Conservation (phyloP, 2,113 vertebrate species). For the Peromyscus leucopus region DNA sequence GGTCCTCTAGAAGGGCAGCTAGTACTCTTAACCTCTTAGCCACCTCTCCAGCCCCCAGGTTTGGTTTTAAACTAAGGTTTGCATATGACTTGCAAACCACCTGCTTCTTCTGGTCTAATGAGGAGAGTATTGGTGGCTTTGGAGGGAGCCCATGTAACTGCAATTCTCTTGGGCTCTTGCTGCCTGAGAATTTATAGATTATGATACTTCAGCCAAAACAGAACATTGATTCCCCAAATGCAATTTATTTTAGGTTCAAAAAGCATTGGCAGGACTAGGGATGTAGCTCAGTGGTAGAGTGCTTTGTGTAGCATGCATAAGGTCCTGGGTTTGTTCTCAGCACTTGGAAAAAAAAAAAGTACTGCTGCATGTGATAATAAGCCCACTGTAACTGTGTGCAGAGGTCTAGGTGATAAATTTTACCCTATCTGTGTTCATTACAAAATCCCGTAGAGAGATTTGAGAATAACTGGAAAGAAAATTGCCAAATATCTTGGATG, state of each 20-base stretch:
- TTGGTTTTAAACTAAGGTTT: neutral
- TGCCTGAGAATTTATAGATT: too few relatives aligned
- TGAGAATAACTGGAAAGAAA: neutral
- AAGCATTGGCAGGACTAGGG: neutral
- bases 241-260: neutral
- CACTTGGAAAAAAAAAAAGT: neutral
- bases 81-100: neutral
- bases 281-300: neutral
- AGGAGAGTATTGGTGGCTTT: neutral
- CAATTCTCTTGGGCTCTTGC: neutral
- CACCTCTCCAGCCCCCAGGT: neutral
- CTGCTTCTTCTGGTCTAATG: rapidly evolving
- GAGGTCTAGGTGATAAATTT: neutral
- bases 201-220: neutral
- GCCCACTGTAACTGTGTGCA: neutral
- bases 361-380: neutral
- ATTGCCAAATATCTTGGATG: neutral
- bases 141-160: rapidly evolving
- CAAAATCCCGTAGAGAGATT: neutral
- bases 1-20: neutral
- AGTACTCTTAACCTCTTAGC: neutral
- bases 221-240: neutral
- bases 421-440: neutral
- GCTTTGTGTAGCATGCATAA: neutral
- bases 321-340: neutral